Conservation (phyloP, 2,113 vertebrate species). For the Dromiciops gliroides region DNA sequence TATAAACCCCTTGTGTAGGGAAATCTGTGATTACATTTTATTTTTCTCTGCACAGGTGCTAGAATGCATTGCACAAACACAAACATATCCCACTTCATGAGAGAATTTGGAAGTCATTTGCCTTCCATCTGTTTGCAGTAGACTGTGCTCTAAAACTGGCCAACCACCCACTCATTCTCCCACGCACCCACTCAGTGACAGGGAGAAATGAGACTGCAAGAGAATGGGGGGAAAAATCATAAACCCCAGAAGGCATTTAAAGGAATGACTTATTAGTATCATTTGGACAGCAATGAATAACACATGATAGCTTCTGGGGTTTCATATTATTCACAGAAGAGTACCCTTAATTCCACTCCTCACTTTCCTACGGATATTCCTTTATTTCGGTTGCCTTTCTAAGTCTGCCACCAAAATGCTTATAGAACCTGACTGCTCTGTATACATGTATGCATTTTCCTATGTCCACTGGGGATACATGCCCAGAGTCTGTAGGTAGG, state of each 20-base stretch:
- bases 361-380: not conserved
- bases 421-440: conserved; percentile 16
- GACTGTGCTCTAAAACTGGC: conserved; percentile 80
- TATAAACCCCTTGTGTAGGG: conserved; percentile 65
- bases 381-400: conserved; percentile 31
- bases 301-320: conserved; percentile 68
- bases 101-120: conserved; percentile 80
- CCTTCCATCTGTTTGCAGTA: conserved; percentile 81
- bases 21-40: conserved; percentile 79
- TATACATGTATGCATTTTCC: conserved; percentile 59
- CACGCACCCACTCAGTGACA: conserved; percentile 79
- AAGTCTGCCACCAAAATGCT: conserved; percentile 8
- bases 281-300: conserved; percentile 71
- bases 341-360: conserved; percentile 49
- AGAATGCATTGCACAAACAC: conserved; percentile 74
- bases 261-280: conserved; percentile 73
- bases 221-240: conserved; percentile 51
- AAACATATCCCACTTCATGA: conserved; percentile 78
- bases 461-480: not conserved
- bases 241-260: conserved; percentile 68
- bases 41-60: conserved; percentile 78
- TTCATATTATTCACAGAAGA: conserved; percentile 68
- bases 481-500: conserved; percentile 49
- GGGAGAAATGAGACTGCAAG: conserved; percentile 75
- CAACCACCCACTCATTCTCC: conserved; percentile 77